These are phyloP conservation scores for Coelopa frigida DNA, from an alignment of 1,140 invertebrate genomes.

Conservation along the genomic window DNA sequence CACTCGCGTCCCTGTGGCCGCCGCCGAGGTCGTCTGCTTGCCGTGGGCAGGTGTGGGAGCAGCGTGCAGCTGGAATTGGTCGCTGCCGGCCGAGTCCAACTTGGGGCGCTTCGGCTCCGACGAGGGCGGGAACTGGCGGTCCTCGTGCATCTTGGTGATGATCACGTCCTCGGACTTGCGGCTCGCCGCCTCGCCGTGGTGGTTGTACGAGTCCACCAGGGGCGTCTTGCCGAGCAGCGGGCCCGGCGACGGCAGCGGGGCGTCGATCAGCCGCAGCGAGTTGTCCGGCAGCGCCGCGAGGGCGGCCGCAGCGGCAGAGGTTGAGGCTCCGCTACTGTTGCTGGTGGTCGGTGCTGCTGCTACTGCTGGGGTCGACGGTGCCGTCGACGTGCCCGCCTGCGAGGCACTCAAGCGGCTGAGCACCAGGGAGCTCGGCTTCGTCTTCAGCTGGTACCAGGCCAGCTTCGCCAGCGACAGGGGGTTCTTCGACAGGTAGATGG, in stretches of 20 bases:
- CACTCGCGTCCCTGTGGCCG: not conserved
- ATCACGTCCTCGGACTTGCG: constrained; percentile 31
- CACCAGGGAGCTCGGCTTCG: constrained; percentile 51
- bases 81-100: constrained; percentile 16
- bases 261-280: constrained; percentile 38
- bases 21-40: not conserved
- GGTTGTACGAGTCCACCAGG: constrained; percentile 54
- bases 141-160: constrained; percentile 42
- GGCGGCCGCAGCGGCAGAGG: constrained; percentile 1
- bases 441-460: constrained; percentile 38
- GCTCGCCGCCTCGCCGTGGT: constrained; percentile 18
- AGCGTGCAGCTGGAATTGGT: not conserved
- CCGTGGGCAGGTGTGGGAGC: too few relatives aligned
- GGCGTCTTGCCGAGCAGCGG: constrained; percentile 71
- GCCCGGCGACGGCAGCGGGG: constrained; percentile 65
- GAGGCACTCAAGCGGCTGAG: constrained; percentile 39
- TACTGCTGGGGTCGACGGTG: constrained; percentile 11
- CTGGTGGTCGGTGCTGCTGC: constrained; percentile 7
- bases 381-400: constrained; percentile 25
- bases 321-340: constrained; percentile 3
- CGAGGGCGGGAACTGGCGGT: constrained; percentile 31
- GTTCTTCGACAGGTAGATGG: constrained; percentile 44
- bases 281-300: constrained; percentile 8
- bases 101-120: too few relatives aligned
- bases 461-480: constrained; percentile 38